These are phyloP conservation scores for Pogonocherus hispidulus DNA, from an alignment of 2,888 invertebrate genomes.

Conservation along the genomic window DNA sequence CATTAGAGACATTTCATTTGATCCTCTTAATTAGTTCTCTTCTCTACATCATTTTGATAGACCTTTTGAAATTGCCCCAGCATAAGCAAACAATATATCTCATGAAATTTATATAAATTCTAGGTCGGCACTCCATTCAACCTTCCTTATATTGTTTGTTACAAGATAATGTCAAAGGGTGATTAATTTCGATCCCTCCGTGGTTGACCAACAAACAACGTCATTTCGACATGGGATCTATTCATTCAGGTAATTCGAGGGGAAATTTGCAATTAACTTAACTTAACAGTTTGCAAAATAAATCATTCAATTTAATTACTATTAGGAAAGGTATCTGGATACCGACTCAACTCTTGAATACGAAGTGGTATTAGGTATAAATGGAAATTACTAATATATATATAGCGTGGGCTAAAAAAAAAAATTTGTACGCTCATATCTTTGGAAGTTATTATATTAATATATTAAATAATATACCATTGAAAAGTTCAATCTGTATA, in stretches of 20 bases:
- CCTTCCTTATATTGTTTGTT: constrained; percentile 35
- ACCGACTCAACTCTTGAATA: too few species aligned
- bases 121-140: constrained; percentile 24
- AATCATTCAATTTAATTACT: constrained; percentile 16
- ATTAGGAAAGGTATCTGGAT: too few species aligned
- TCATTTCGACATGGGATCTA: constrained; percentile 19
- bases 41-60: too few species aligned
- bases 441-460: too few species aligned
- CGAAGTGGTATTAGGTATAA: too few species aligned
- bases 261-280: constrained; percentile 25
- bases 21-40: too few species aligned
- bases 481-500: too few species aligned
- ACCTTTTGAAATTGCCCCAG: not conserved
- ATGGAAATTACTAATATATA: too few species aligned
- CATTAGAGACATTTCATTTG: too few species aligned
- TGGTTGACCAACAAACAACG: constrained; percentile 25
- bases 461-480: too few species aligned
- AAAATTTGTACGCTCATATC: too few species aligned
- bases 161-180: constrained; percentile 28
- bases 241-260: constrained; percentile 17
- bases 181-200: constrained; percentile 31
- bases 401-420: too few species aligned
- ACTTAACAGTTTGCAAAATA: constrained; percentile 15
- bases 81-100: constrained; percentile 11
- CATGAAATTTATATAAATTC: constrained; percentile 1